Evolutionary conservation across 2,888 invertebrate species (phyloP), one percentile per base, ranked within the genome.

Genomic region (Meteorus cinctellus): DNA sequence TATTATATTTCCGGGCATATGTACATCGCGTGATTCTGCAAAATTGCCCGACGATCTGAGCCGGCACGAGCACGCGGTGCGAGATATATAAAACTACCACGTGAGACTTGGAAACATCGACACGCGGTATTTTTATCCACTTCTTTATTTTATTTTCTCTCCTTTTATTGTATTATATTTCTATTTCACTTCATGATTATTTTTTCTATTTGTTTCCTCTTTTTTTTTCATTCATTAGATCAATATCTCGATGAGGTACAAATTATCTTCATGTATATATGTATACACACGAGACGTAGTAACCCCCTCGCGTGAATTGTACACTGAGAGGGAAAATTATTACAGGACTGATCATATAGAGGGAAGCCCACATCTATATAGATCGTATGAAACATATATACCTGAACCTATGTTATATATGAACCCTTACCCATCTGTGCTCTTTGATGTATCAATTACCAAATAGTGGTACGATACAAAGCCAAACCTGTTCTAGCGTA

Each of bases 1-100:
- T 86, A 86, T 86, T 85, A 86, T 85, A 85, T 86, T 86, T 86
- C 84, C 85, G 84, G 84, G 80, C 66, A 19, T 77, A 79, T 77
- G 80, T 81, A 82, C 82, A 85, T 87, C 84, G 86, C 86, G 86
- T 86, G 86, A 85, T 85, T 81, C 77, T 65, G 16, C 77, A 68
- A 80, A 83, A 84, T 83, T 83, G 82, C 81, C 79, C 74, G 69
- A 78, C 78, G 78, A 82, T 80, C 84, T 81, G 19, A 55, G n/a
- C 55, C 82, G 79, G 69, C 72, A 74, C 62, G 72, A 72, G 63
- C 78, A 77, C 77, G 79, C 67, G 59, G 45, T 72, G 72, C 60
- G 72, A 68, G 27, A 51, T 66, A 67, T 66, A 65, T 51, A 16
- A 59, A 67, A 45, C 72, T 8, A 45, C 65, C 55, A 70, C 59